Evolutionary conservation across 2,888 invertebrate species (phyloP).

Genomic region (Cerceris rybyensis): DNA sequence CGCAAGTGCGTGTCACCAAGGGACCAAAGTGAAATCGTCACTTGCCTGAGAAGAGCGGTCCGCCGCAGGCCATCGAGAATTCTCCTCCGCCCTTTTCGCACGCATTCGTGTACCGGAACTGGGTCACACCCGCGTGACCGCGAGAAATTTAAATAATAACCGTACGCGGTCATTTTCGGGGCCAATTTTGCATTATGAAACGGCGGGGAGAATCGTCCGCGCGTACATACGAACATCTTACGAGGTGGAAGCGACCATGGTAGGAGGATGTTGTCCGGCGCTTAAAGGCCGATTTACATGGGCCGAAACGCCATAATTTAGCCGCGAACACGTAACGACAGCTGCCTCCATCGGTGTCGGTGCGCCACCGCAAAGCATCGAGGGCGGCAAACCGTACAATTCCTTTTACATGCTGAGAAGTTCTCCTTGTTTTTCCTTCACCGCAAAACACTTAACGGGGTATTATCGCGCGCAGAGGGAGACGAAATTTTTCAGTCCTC

Average conservation of each 20-base stretch:
- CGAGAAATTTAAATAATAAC: constrained; percentile 73
- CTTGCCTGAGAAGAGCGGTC: constrained; percentile 25
- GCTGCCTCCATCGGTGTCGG: constrained; percentile 48
- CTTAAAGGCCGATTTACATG: constrained; percentile 71
- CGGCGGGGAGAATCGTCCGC: constrained; percentile 45
- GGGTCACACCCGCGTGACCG: constrained; percentile 65
- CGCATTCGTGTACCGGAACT: constrained; percentile 55
- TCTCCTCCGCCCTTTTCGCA: constrained; percentile 24
- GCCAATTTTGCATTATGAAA: constrained; percentile 72
- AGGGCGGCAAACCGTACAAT: constrained; percentile 37
- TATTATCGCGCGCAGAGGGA: constrained; percentile 3
- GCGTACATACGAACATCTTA: constrained; percentile 43
- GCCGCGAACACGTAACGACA: constrained; percentile 60
- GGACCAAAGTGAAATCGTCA: constrained; percentile 53
- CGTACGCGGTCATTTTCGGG: constrained; percentile 66
- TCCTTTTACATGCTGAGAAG: constrained; percentile 8
- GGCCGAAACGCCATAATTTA: constrained; percentile 62
- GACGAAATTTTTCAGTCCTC: constrained; percentile 2
- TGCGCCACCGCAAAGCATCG: constrained; percentile 40
- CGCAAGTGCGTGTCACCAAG: no score
- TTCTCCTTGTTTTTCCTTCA: constrained; percentile 14
- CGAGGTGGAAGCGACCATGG: constrained; percentile 34
- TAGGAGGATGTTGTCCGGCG: constrained; percentile 50
- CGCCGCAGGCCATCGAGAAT: constrained; percentile 20
- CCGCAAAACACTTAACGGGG: constrained; percentile 20